A percentile compares a stretch with the other conserved stretches of the same genome.
phyloP scores from a whole-genome alignment of 1,140 invertebrate species.

The Drosophila sp. region DNA sequence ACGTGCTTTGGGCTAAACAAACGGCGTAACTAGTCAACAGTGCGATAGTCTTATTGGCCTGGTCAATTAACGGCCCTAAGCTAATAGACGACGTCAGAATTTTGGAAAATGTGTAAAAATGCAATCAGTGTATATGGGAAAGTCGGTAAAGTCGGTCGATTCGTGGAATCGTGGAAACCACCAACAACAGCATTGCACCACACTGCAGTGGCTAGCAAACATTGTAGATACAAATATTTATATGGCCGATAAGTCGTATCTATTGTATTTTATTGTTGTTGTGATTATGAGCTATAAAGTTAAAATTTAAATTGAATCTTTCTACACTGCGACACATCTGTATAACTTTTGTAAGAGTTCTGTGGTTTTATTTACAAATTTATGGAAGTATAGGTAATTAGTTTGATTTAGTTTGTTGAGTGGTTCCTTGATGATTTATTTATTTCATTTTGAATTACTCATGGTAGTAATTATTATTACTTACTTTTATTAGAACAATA shows the following conservation, averaged over 20 bases:
- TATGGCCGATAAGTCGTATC: slow-evolving; percentile 21
- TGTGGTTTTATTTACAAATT: no score
- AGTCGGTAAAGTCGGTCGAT: slow-evolving; percentile 18
- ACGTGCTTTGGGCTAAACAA: slow-evolving; percentile 4
- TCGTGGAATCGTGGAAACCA: slow-evolving; percentile 18
- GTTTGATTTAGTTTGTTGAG: no score
- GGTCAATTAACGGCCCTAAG: slow-evolving; percentile 35
- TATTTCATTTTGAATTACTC: no score
- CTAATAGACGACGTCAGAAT: slow-evolving; percentile 21
- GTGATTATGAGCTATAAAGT: neutral
- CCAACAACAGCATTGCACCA: slow-evolving; percentile 3
- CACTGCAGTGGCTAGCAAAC: slow-evolving; percentile 24
- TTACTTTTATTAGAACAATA: no score
- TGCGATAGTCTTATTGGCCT: slow-evolving; percentile 13
- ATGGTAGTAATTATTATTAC: no score
- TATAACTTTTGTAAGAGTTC: no score
- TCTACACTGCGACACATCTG: no score
- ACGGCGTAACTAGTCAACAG: slow-evolving; percentile 1
- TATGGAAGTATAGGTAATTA: no score
- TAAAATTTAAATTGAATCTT: neutral
- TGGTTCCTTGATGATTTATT: no score
- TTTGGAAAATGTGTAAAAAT: slow-evolving; percentile 8
- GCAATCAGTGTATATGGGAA: no score
- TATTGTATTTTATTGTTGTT: neutral
- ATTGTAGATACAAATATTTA: slow-evolving; percentile 1